These are phyloP conservation scores for Mesoligia furuncula DNA, from an alignment of 2,888 invertebrate genomes.

Conservation along the genomic window DNA sequence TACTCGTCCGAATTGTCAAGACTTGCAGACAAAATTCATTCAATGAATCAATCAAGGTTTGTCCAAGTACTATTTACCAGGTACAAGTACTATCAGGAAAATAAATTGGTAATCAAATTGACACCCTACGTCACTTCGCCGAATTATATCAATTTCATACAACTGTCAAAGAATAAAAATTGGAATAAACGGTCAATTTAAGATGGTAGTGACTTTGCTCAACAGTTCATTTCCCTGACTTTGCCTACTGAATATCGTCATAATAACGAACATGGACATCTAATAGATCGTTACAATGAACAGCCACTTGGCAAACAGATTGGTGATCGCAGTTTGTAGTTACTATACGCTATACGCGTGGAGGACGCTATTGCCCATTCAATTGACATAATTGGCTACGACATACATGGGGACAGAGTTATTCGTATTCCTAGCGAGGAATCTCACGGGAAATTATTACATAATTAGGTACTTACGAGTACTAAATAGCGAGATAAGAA, in stretches of 20 bases:
- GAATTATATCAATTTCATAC: neutral
- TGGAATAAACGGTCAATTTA: neutral
- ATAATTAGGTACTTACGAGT: neutral
- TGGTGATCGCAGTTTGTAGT: constrained; percentile 24
- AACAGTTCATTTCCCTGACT: neutral
- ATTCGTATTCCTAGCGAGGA: constrained; percentile 28
- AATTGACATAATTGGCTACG: constrained; percentile 30
- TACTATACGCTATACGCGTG: too few relatives aligned
- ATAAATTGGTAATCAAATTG: neutral
- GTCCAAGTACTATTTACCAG: neutral
- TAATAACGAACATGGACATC: constrained; percentile 16
- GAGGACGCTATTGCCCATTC: constrained; percentile 40
- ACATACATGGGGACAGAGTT: constrained; percentile 19
- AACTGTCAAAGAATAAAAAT: neutral
- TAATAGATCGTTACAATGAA: constrained; percentile 34
- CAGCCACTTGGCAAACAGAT: constrained; percentile 47
- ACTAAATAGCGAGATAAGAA: constrained; percentile 10
- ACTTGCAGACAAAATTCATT: neutral
- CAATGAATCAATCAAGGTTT: neutral
- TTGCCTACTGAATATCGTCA: neutral
- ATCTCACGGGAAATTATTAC: constrained; percentile 38
- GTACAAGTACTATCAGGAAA: neutral
- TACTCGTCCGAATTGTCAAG: neutral
- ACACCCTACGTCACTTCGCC: neutral
- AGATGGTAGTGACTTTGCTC: neutral